Evolutionary conservation across 2,113 vertebrate species (phyloP).

Genomic region (Serilophus lunatus): DNA sequence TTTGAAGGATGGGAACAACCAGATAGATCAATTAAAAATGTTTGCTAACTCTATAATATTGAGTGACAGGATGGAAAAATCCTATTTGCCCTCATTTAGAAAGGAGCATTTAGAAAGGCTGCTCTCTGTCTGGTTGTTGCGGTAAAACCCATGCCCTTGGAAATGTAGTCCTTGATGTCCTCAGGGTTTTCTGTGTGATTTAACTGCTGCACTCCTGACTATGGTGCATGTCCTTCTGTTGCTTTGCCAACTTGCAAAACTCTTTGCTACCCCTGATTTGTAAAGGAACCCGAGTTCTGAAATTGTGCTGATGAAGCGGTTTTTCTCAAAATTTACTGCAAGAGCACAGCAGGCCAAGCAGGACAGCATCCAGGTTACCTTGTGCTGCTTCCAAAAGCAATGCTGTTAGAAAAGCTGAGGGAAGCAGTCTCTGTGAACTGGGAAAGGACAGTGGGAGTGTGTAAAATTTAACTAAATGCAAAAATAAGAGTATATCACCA

Average conservation of each 20-base stretch:
- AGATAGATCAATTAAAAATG: slow-evolving; percentile 16
- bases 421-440: not conserved
- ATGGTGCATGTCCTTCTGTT: not conserved
- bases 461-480: not conserved
- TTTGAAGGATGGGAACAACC: slow-evolving; percentile 7
- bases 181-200: not conserved
- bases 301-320: not conserved
- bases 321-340: slow-evolving; percentile 15
- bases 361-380: slow-evolving; percentile 34
- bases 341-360: not conserved
- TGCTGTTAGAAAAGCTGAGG: not conserved
- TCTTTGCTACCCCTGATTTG: not conserved
- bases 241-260: not conserved
- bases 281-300: not conserved
- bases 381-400: slow-evolving; percentile 33
- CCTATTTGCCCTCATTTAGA: not conserved
- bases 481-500: not conserved
- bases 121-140: rapidly evolving
- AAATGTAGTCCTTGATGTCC: not conserved
- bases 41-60: not conserved
- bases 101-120: not conserved
- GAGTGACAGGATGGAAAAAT: slow-evolving; percentile 3
- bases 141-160: not conserved
- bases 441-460: not conserved
- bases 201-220: not conserved